Evolutionary conservation across 1,140 invertebrate species (phyloP).

Genomic region (Rhyacophila brunnea): DNA sequence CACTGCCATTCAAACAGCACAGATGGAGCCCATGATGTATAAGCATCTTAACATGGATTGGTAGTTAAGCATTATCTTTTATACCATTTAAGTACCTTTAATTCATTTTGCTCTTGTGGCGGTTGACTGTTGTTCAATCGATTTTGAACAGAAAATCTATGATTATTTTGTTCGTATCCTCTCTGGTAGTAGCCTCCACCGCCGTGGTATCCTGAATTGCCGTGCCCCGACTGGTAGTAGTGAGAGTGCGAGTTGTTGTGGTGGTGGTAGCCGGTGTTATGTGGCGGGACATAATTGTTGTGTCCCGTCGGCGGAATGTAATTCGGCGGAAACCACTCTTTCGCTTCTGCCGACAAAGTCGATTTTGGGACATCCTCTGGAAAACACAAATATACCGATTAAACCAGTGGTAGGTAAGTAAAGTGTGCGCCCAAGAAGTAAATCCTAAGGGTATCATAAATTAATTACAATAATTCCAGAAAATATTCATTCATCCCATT

Average conservation of each 20-base stretch:
- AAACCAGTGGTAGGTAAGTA: too few relatives aligned
- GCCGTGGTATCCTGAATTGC: constrained; percentile 8
- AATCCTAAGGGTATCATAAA: too few relatives aligned
- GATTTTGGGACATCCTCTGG: constrained; percentile 38
- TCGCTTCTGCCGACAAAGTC: constrained; percentile 50
- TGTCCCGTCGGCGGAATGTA: constrained; percentile 43
- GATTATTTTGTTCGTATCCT: constrained; percentile 30
- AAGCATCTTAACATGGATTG: too few relatives aligned
- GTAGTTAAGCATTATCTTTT: too few relatives aligned
- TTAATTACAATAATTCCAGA: too few relatives aligned
- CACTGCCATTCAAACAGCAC: too few relatives aligned
- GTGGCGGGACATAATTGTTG: constrained; percentile 37
- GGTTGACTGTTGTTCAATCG: constrained; percentile 48
- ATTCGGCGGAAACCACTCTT: constrained; percentile 54
- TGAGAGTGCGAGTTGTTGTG: constrained; percentile 9
- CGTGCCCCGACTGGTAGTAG: constrained; percentile 1
- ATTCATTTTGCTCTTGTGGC: constrained; percentile 47
- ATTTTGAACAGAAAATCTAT: constrained; percentile 49
- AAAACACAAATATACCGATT: too few relatives aligned
- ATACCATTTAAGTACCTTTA: too few relatives aligned
- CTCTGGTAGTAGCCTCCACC: constrained; percentile 9
- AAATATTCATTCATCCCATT: too few relatives aligned
- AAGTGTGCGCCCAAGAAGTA: too few relatives aligned
- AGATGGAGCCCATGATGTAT: too few relatives aligned
- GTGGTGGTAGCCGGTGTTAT: constrained; percentile 28